Base-by-base conservation (phyloP, 2,113 vertebrate genomes). In the Campylomormyrus tamandua region DNA sequence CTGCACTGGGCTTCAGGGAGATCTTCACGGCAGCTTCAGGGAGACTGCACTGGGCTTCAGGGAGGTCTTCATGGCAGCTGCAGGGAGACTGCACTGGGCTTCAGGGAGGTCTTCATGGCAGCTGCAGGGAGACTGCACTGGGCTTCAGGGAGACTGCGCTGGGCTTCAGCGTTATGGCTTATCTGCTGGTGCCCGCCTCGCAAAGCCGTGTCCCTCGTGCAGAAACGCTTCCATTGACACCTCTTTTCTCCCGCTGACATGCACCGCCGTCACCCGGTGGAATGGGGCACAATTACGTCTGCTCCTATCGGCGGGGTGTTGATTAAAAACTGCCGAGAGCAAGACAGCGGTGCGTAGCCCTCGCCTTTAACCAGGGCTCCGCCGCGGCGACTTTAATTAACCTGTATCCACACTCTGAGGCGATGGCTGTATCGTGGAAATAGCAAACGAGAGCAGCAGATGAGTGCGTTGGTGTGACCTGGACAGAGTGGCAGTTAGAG, bases 241-340 rank as follows among this genome's bases (percentile, higher is more conserved):
- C 80, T 89, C 89, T 31, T 89, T 56, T 83, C 74, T 83, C 70
- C 27, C 19, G 35, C 39, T 89, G 74, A 89, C 42, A 84, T 83
- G 39, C 46, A n/a, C 52, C 39, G 35, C 77, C 17, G 15, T 89
- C 80, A 85, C 80, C 50, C 58, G 53, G 52, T 52, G 24, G 15
- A 62, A 62, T 24, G 11, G 11, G 1, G 42, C 89, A 89, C 52
- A 85, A 48, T 52, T 62, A 56, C 53, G 42, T 85, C 89, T 58
- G 80, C 45, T 85, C 52, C 56, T 15, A 89, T 17, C 42, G 21
- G 80, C 24, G 21, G 89, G 89, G 89, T 48, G 89, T 89, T 89
- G 89, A 89, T 89, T 89, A 89, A 62, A 83, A 84, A 58, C 15
- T 46, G 39, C n/a, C 52, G 56, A 46, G 80, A 53, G 52, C 31